phyloP scores from a whole-genome alignment of 2,797 vertebrate genomes.

The Malacoraja senta region DNA sequence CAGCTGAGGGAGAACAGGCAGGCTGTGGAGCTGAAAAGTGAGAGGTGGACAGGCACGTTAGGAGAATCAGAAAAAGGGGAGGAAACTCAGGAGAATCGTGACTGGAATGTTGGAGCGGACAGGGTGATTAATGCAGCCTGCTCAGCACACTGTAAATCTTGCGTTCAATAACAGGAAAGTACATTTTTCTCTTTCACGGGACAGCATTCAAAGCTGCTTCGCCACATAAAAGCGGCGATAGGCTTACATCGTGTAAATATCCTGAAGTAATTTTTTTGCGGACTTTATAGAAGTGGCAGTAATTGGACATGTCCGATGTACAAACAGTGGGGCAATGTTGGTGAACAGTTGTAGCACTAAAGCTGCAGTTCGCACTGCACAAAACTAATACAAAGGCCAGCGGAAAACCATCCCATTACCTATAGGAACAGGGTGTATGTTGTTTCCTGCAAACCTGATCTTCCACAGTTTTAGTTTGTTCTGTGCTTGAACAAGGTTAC shows the following conservation, averaged over 20 bases:
- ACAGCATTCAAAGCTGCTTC: not conserved
- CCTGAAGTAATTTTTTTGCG: not conserved
- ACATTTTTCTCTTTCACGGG: not conserved
- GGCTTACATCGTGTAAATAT: not conserved
- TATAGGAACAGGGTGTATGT: not conserved
- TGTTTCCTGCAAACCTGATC: not conserved
- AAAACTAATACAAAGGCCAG: not conserved
- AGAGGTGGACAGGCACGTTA: not conserved
- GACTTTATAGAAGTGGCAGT: not conserved
- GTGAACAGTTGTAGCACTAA: not conserved
- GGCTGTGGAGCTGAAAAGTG: not conserved
- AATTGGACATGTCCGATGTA: not conserved
- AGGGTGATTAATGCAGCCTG: not conserved
- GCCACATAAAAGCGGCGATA: not conserved
- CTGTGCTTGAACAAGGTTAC: not conserved
- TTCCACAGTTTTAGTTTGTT: not conserved
- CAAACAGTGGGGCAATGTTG: not conserved
- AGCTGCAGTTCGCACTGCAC: not conserved
- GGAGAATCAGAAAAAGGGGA: slow-evolving; percentile 3
- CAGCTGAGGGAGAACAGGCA: not conserved
- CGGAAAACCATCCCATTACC: not conserved
- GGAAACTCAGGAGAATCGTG: not conserved
- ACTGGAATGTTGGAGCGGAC: not conserved
- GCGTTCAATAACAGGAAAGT: not conserved
- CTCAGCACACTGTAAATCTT: not conserved